Evolutionary conservation across 2,113 vertebrate species (phyloP), one percentile per base, ranked within the genome.

Genomic region (Sinocyclocheilus maitianheensis): DNA sequence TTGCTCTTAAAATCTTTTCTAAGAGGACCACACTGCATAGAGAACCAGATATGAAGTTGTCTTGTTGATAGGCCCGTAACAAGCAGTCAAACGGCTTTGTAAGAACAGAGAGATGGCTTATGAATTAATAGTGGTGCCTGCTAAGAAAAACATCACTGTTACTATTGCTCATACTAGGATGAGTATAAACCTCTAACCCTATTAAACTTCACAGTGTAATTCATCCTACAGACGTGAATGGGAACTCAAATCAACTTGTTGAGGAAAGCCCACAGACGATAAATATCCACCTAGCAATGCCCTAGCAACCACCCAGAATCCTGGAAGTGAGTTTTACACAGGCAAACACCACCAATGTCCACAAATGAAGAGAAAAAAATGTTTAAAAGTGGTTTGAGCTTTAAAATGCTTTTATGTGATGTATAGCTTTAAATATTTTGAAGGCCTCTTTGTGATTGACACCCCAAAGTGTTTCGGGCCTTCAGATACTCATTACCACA

Each of bases 1-100:
- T 81, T 83, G 89, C 85, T 85, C 63, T 82, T 85, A 89, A 87
- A 87, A 85, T 75, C 58, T 51, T 85, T 85, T 37, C 81, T 89
- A 83, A 86, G 69, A 84, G 43, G 48, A 83, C 78, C 76, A 85
- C 80, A 89, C 81, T 79, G 60, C 2, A 46, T 60, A 22, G 26
- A 69, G 46, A 2, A 82, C 20, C 30, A 43, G 46, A 84, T 69
- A 84, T 22, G 48, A 81, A 81, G 55, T 40, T 75, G 65, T 55
- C 40, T 43, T 83, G 43, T 71, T 83, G 65, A 83, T 71, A 71
- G 22, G 62, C n/a, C 37, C 6, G 18, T 81, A 80, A 81, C 67
- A 86, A 86, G 79, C 58, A 55, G 51, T 74, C 53, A 86, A 71
- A 62, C 34, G 40, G 26, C 84, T 80, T 72, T 0, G 46, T 81